Evolutionary conservation across 2,113 vertebrate genomes (phyloP).

Genomic region (Planiliza haematocheilus): DNA sequence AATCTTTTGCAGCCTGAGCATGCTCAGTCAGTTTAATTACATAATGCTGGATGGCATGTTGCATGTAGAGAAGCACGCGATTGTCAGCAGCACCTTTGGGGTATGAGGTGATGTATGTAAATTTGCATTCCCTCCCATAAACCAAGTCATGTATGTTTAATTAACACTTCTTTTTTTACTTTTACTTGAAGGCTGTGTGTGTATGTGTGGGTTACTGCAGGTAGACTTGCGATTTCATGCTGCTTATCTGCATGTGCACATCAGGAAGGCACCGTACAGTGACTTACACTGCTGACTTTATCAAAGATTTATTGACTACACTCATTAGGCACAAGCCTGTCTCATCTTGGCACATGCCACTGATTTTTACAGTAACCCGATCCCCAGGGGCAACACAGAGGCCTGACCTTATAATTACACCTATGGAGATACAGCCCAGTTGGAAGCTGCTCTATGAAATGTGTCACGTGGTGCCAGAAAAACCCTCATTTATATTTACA

Average conservation of each 20-base stretch:
- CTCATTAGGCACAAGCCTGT: slow-evolving; percentile 27
- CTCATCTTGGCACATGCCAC: slow-evolving; percentile 21
- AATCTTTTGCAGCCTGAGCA: background rate
- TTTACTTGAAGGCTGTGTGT: slow-evolving; percentile 23
- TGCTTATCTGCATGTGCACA: slow-evolving; percentile 31
- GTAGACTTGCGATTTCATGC: slow-evolving; percentile 24
- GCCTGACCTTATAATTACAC: background rate
- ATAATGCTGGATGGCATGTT: slow-evolving; percentile 21
- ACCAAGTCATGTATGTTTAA: slow-evolving; percentile 59
- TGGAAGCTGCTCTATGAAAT: too few relatives aligned
- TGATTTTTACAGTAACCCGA: background rate
- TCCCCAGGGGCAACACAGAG: background rate
- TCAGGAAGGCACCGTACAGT: slow-evolving; percentile 27
- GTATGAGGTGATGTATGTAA: slow-evolving; percentile 54
- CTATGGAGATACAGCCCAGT: background rate
- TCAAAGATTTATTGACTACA: slow-evolving; percentile 58
- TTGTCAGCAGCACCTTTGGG: slow-evolving; percentile 26
- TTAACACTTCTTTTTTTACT: slow-evolving; percentile 17
- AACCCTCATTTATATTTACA: background rate
- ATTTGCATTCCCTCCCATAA: slow-evolving; percentile 23
- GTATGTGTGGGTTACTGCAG: background rate
- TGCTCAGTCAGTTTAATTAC: slow-evolving; percentile 48
- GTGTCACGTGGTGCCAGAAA: too few relatives aligned
- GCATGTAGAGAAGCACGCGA: slow-evolving; percentile 43
- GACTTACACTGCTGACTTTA: slow-evolving; percentile 14